A percentile compares a stretch with the other conserved stretches of the same genome.
phyloP scores from a whole-genome alignment of 2,888 invertebrate species.

The Agrochola litura region DNA sequence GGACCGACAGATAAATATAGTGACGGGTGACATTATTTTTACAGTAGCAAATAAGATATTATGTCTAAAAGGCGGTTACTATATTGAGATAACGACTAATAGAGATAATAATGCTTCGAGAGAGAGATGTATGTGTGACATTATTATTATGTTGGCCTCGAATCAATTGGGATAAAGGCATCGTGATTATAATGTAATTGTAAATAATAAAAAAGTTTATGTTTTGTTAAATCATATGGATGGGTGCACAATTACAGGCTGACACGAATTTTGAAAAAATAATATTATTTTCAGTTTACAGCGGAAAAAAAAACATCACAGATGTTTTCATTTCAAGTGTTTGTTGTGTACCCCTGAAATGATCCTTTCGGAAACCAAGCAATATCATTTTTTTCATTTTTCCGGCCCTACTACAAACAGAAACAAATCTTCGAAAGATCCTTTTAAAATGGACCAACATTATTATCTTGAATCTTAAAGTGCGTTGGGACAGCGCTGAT shows the following conservation, averaged over 20 bases:
- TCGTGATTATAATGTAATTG: too few species aligned
- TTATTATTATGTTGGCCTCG: too few species aligned
- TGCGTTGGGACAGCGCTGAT: conserved; percentile 26
- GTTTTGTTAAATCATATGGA: not conserved
- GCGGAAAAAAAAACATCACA: not conserved
- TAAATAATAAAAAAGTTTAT: not conserved
- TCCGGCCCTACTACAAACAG: conserved; percentile 33
- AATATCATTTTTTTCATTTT: conserved; percentile 20
- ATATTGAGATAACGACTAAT: not conserved
- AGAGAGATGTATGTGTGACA: too few species aligned
- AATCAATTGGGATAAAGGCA: not conserved
- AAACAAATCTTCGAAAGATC: conserved; percentile 35
- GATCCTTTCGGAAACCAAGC: conserved; percentile 19
- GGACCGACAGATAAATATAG: not conserved
- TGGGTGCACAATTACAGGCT: not conserved
- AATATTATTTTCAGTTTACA: not conserved
- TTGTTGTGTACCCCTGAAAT: conserved; percentile 29
- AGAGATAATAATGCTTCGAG: not conserved
- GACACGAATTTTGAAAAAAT: not conserved
- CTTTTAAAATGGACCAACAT: conserved; percentile 45
- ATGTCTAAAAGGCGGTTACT: not conserved
- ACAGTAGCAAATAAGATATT: not conserved
- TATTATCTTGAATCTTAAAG: conserved; percentile 48
- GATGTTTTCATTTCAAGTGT: conserved; percentile 25
- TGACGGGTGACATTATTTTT: not conserved